Percentiles rank a stretch among this genome's conserved stretches.
phyloP scores from a whole-genome alignment of 2,888 invertebrate genomes.

The Nezara viridula region DNA sequence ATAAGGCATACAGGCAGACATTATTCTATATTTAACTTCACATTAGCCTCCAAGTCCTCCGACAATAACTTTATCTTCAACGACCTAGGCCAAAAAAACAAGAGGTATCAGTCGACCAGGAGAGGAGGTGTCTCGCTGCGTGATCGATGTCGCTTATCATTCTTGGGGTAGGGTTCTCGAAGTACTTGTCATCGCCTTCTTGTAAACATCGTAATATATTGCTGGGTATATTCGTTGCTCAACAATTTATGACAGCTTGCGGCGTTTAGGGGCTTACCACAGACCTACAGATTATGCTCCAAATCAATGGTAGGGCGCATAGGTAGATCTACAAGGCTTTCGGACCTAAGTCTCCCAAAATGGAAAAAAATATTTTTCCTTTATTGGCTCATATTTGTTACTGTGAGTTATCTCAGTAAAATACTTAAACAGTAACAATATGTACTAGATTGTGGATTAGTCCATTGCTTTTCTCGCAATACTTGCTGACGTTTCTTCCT shows the following conservation, averaged over 20 bases:
- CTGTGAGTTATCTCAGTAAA: too few species aligned
- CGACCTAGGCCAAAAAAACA: slow-evolving; percentile 47
- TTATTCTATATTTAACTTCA: slow-evolving; percentile 47
- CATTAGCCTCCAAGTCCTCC: slow-evolving; percentile 29
- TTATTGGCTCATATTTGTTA: too few species aligned
- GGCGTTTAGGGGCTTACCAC: not conserved
- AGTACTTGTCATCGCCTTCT: not conserved
- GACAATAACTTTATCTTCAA: slow-evolving; percentile 55
- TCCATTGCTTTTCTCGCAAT: too few species aligned
- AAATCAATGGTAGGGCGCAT: too few species aligned
- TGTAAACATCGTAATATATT: slow-evolving; percentile 6
- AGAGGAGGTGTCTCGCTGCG: not conserved
- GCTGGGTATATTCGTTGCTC: not conserved
- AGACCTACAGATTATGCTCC: too few species aligned
- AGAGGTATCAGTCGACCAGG: not conserved
- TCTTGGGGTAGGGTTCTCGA: not conserved
- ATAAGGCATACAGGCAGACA: slow-evolving; percentile 51
- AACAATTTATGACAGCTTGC: not conserved
- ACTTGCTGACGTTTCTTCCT: too few species aligned
- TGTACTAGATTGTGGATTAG: too few species aligned
- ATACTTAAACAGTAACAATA: too few species aligned
- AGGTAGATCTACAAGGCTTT: too few species aligned
- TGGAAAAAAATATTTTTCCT: too few species aligned
- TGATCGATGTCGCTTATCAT: slow-evolving; percentile 7
- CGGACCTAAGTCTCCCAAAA: too few species aligned